Evolutionary conservation across 2,888 invertebrate species (phyloP).

Genomic region (Torymus aiolomorphi): DNA sequence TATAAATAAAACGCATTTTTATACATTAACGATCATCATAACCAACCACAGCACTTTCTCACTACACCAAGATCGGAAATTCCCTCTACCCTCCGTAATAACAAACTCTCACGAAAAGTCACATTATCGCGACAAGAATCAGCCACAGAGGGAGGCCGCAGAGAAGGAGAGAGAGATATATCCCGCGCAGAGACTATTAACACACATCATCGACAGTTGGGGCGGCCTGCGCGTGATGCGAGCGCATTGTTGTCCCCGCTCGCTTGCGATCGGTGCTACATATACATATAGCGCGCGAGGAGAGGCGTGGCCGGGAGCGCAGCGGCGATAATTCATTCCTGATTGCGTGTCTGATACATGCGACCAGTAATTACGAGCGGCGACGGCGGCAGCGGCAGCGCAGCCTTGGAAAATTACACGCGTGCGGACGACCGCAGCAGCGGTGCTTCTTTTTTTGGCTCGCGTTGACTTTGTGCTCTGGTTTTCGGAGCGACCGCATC

Average conservation of each 20-base stretch:
- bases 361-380: conserved; percentile 70
- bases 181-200: conserved; percentile 70
- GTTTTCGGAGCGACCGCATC: background rate
- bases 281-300: background rate
- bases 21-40: too few relatives aligned
- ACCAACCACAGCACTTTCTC: too few relatives aligned
- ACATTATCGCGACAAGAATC: too few relatives aligned
- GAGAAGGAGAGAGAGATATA: conserved; percentile 53
- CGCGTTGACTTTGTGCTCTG: too few relatives aligned
- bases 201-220: conserved; percentile 74
- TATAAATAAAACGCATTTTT: too few relatives aligned
- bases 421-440: conserved; percentile 6
- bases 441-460: background rate
- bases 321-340: conserved; percentile 74
- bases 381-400: too few relatives aligned
- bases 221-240: conserved; percentile 73
- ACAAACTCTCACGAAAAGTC: too few relatives aligned
- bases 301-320: conserved; percentile 46
- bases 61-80: too few relatives aligned
- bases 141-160: background rate
- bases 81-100: too few relatives aligned
- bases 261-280: conserved; percentile 24
- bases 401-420: conserved; percentile 33
- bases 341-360: conserved; percentile 76
- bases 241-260: conserved; percentile 69